phyloP scores from a whole-genome alignment of 2,888 invertebrate genomes.

The Ligdia adustata region DNA sequence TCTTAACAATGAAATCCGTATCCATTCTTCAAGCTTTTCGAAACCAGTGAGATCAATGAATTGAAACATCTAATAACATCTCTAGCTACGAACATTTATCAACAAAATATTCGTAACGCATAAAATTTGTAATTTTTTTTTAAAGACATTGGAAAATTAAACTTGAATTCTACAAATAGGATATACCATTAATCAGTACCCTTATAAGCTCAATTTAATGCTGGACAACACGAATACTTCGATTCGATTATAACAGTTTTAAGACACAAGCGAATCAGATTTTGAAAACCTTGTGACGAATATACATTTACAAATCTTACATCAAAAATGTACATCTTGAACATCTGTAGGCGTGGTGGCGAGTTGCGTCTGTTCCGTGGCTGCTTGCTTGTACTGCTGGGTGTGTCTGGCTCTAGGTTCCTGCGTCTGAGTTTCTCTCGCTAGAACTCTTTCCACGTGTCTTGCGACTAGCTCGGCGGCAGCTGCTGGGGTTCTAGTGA shows the following conservation, averaged over 20 bases:
- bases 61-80: slow-evolving; percentile 1
- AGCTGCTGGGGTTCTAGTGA: slow-evolving; percentile 77
- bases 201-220: too few relatives aligned
- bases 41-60: slow-evolving; percentile 59
- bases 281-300: too few relatives aligned
- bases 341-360: slow-evolving; percentile 87
- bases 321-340: slow-evolving; percentile 85
- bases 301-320: not conserved
- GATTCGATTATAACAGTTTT: too few relatives aligned
- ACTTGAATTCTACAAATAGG: too few relatives aligned
- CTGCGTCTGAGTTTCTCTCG: slow-evolving; percentile 81
- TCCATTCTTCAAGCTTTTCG: slow-evolving; percentile 44
- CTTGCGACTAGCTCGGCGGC: slow-evolving; percentile 82
- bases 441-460: slow-evolving; percentile 84
- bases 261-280: too few relatives aligned
- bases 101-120: slow-evolving; percentile 5
- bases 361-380: slow-evolving; percentile 65
- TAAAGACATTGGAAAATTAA: too few relatives aligned
- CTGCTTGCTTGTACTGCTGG: slow-evolving; percentile 59
- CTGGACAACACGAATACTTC: slow-evolving; percentile 3
- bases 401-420: slow-evolving; percentile 61
- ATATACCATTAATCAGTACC: too few relatives aligned
- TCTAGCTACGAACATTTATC: not conserved
- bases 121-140: too few relatives aligned
- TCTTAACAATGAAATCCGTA: slow-evolving; percentile 51